These are phyloP conservation scores for Bombylius discolor DNA, from an alignment of 2,888 invertebrate genomes.

Conservation along the genomic window DNA sequence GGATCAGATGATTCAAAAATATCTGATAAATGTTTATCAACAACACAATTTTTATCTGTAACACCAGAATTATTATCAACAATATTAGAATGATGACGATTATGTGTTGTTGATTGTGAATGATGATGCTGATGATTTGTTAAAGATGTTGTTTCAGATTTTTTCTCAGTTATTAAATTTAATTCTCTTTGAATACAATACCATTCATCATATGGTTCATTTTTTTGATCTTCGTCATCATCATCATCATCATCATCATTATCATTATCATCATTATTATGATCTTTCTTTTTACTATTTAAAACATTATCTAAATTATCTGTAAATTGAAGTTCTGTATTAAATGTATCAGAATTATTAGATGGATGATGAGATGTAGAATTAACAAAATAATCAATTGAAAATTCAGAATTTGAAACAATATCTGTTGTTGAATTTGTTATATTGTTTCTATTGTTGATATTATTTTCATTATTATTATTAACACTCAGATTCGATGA, in stretches of 20 bases:
- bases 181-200: slow-evolving; percentile 53
- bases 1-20: slow-evolving; percentile 31
- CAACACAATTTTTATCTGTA: slow-evolving; percentile 11
- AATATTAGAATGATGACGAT: slow-evolving; percentile 16
- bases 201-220: slow-evolving; percentile 50
- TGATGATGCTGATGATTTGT: slow-evolving; percentile 11
- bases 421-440: background rate
- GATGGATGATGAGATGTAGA: background rate
- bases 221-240: slow-evolving; percentile 13
- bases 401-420: slow-evolving; percentile 7
- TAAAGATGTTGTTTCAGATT: slow-evolving; percentile 7
- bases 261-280: slow-evolving; percentile 1
- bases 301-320: background rate
- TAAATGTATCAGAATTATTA: background rate
- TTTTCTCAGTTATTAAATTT: slow-evolving; percentile 34
- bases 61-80: slow-evolving; percentile 14
- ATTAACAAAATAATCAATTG: slow-evolving; percentile 13
- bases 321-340: slow-evolving; percentile 1
- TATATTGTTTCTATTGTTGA: background rate
- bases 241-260: slow-evolving; percentile 8
- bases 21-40: slow-evolving; percentile 25
- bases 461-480: too few species aligned
- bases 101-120: slow-evolving; percentile 15
- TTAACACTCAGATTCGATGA: background rate
- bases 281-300: background rate